Evolutionary conservation across 2,888 invertebrate species (phyloP).

Genomic region (Tachina grossa): DNA sequence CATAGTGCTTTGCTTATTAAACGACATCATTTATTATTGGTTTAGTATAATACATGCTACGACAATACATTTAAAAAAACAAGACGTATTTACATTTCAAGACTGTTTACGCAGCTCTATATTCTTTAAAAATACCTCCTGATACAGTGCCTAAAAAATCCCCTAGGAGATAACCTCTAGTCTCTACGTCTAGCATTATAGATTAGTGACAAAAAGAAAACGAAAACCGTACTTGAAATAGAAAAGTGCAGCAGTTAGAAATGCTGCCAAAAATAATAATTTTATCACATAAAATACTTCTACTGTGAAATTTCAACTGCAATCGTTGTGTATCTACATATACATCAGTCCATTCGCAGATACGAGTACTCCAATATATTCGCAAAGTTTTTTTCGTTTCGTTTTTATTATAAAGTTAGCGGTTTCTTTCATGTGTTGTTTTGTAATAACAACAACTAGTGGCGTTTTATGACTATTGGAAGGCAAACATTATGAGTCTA

Average conservation of each 20-base stretch:
- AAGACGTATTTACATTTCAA: no score
- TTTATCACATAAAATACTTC: constrained; percentile 33
- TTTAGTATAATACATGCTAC: no score
- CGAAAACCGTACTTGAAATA: background rate
- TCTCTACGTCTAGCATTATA: background rate
- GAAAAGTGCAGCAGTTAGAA: constrained; percentile 26
- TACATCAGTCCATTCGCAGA: background rate
- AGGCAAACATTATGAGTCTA: constrained; percentile 47
- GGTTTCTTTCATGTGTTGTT: constrained; percentile 48
- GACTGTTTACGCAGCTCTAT: no score
- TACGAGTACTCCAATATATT: background rate
- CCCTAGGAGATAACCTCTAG: no score
- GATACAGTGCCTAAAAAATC: no score
- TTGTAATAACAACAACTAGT: constrained; percentile 58
- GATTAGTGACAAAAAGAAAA: background rate
- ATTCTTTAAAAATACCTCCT: no score
- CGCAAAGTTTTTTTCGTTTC: background rate
- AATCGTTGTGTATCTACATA: constrained; percentile 29
- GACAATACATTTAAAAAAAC: no score
- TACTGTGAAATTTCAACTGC: constrained; percentile 44
- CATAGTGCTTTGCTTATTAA: no score
- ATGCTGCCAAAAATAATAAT: constrained; percentile 16
- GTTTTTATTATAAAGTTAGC: background rate
- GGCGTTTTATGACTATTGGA: constrained; percentile 70
- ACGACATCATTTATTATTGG: no score